phyloP scores from a whole-genome alignment of 2,888 invertebrate genomes.

The Agrilus cyanescens region DNA sequence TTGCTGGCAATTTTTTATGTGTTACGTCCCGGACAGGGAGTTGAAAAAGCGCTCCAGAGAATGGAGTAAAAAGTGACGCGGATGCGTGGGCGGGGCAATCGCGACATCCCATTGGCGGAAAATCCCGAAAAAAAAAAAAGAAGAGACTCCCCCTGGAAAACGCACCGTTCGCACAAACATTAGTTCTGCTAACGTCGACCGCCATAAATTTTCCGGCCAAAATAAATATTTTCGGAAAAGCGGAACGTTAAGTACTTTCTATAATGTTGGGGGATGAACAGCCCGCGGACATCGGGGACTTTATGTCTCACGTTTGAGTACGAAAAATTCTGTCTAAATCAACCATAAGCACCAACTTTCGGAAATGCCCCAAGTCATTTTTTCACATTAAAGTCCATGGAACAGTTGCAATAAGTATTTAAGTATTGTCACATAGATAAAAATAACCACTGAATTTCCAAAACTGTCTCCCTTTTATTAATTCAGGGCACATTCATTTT shows the following conservation, averaged over 20 bases:
- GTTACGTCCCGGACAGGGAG: slow-evolving; percentile 15
- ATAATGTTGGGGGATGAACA: slow-evolving; percentile 29
- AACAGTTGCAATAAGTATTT: too few relatives aligned
- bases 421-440: too few relatives aligned
- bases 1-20: too few relatives aligned
- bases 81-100: slow-evolving; percentile 29
- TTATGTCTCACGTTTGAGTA: too few relatives aligned
- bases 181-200: slow-evolving; percentile 30
- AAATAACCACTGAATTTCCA: too few relatives aligned
- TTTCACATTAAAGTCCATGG: too few relatives aligned
- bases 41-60: slow-evolving; percentile 26
- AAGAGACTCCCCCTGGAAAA: slow-evolving; percentile 29
- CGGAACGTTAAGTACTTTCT: slow-evolving; percentile 39
- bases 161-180: slow-evolving; percentile 34
- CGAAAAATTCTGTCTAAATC: too few relatives aligned
- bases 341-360: too few relatives aligned
- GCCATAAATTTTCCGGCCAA: slow-evolving; percentile 38
- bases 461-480: too few relatives aligned
- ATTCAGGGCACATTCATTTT: too few relatives aligned
- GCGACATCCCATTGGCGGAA: slow-evolving; percentile 36
- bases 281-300: too few relatives aligned
- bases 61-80: slow-evolving; percentile 27
- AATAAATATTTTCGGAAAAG: slow-evolving; percentile 40
- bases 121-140: slow-evolving; percentile 31
- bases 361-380: too few relatives aligned